Conservation (phyloP, 2,797 vertebrate genomes). For the Anabas testudineus region DNA sequence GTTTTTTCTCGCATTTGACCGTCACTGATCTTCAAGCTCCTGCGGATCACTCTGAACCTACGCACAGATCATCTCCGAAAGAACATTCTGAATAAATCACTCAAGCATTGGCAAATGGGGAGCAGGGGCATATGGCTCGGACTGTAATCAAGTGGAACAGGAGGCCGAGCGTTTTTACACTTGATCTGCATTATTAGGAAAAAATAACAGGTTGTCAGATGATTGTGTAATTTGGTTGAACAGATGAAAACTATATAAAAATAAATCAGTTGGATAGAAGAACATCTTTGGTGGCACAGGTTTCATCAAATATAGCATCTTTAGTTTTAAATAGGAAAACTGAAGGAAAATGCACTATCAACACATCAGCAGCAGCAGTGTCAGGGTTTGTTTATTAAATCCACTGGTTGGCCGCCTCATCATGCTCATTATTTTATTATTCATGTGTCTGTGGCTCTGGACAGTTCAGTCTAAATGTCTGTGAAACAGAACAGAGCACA, state of each 20-base stretch:
- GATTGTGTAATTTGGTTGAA: neutral
- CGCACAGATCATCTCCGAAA: neutral
- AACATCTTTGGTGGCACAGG: neutral
- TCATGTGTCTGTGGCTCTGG: conserved; percentile 12
- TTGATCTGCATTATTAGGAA: neutral
- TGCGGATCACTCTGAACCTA: neutral
- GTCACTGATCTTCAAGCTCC: neutral
- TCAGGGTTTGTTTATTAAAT: conserved; percentile 18
- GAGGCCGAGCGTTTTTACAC: conserved; percentile 8
- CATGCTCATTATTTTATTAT: conserved; percentile 33
- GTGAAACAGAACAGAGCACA: conserved; percentile 15
- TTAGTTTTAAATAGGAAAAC: neutral
- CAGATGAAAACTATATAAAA: neutral
- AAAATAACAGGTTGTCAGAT: conserved; percentile 45
- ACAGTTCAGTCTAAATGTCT: conserved; percentile 31
- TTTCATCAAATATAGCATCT: neutral
- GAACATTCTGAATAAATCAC: too few relatives aligned
- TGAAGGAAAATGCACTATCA: neutral
- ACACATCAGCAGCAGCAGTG: neutral
- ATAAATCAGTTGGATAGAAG: conserved; percentile 15
- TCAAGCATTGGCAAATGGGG: neutral
- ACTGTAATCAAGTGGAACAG: conserved; percentile 15
- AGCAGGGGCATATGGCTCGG: neutral
- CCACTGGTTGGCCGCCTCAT: conserved; percentile 23
- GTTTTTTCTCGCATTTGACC: neutral